phyloP scores from a whole-genome alignment of 1,140 invertebrate species.

The Solenopsis fugax region DNA sequence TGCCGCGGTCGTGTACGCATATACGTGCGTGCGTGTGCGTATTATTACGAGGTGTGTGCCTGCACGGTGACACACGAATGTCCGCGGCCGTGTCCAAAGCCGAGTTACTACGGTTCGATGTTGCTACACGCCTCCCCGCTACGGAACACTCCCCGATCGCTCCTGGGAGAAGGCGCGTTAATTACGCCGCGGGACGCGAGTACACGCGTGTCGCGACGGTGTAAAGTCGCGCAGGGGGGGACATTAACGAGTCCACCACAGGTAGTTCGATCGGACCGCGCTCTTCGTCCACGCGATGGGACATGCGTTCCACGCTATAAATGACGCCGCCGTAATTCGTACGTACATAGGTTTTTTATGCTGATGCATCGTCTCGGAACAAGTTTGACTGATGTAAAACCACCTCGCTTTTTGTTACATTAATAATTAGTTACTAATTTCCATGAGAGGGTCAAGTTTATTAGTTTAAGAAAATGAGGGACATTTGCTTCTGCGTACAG shows the following conservation, averaged over 20 bases:
- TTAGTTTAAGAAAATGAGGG: neutral
- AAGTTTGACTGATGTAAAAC: neutral
- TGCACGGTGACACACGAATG: constrained; percentile 20
- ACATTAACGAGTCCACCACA: constrained; percentile 60
- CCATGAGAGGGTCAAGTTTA: neutral
- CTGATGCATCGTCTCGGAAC: neutral
- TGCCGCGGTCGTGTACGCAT: constrained; percentile 65
- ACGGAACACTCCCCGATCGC: neutral
- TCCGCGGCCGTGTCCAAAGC: constrained; percentile 19
- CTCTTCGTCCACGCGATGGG: constrained; percentile 20
- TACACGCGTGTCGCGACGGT: constrained; percentile 7
- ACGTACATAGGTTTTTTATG: neutral
- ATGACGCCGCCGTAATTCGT: constrained; percentile 5
- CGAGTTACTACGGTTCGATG: neutral
- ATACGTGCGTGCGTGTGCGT: neutral
- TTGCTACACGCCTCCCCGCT: neutral
- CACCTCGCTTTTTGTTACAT: neutral
- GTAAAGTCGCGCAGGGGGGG: constrained; percentile 54
- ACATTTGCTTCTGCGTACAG: neutral
- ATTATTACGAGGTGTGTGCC: neutral
- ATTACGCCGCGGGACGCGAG: constrained; percentile 52
- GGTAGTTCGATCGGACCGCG: constrained; percentile 38
- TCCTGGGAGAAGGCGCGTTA: constrained; percentile 47
- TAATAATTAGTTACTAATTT: neutral
- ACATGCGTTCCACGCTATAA: neutral